phyloP scores from a whole-genome alignment of 2,888 invertebrate species.

The Theretra japonica region DNA sequence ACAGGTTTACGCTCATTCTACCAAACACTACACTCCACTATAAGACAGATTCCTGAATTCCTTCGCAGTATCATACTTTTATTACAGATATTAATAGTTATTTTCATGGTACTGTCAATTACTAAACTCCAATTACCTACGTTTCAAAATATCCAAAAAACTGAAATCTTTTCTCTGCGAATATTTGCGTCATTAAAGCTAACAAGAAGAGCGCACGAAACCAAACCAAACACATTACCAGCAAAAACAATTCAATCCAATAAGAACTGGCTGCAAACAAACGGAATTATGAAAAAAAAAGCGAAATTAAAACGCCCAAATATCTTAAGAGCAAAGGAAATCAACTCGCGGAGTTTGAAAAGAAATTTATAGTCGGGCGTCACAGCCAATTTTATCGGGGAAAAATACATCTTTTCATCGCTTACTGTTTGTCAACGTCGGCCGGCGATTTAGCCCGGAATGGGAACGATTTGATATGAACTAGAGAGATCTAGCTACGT shows the following conservation, averaged over 20 bases:
- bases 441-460: constrained; percentile 66
- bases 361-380: constrained; percentile 55
- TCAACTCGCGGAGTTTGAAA: constrained; percentile 48
- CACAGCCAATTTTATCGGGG: constrained; percentile 72
- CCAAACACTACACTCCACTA: no score
- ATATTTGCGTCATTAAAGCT: not conserved
- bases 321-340: constrained; percentile 36
- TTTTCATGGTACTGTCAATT: no score
- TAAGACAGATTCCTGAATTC: no score
- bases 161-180: no score
- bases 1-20: no score
- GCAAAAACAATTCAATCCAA: constrained; percentile 18
- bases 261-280: not conserved
- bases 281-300: not conserved
- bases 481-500: constrained; percentile 53
- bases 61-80: no score
- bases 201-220: not conserved
- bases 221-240: not conserved
- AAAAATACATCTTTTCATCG: constrained; percentile 78
- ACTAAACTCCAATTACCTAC: no score
- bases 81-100: no score
- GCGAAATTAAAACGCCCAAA: constrained; percentile 5
- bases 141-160: no score
- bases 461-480: constrained; percentile 74
- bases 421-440: constrained; percentile 77